Evolutionary conservation across 2,797 vertebrate species (phyloP).

Genomic region (Xenopus petersii): DNA sequence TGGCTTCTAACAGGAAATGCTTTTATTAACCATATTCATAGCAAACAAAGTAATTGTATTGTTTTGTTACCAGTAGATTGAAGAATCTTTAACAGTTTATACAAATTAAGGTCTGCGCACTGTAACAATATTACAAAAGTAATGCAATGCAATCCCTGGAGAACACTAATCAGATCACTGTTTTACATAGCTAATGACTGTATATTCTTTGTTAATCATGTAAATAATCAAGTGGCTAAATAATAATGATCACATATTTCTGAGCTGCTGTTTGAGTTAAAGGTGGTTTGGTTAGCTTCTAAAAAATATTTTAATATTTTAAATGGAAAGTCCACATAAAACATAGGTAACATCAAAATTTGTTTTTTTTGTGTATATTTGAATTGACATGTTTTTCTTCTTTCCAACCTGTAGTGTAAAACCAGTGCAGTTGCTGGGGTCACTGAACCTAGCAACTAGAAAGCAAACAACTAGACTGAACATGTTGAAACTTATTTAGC

Average conservation of each 20-base stretch:
- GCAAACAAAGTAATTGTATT: not conserved
- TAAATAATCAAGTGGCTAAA: constrained; percentile 14
- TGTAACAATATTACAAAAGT: not conserved
- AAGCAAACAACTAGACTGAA: too few species aligned
- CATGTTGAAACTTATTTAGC: too few species aligned
- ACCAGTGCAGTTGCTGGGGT: too few species aligned
- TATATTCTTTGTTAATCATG: not conserved
- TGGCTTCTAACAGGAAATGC: too few species aligned
- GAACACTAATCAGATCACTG: constrained; percentile 14
- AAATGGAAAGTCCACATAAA: too few species aligned
- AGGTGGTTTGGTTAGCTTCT: too few species aligned
- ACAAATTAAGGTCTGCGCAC: not conserved
- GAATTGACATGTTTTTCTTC: too few species aligned
- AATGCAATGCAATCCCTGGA: not conserved
- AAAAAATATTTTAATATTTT: too few species aligned
- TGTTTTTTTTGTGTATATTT: too few species aligned
- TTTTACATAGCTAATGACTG: constrained; percentile 17
- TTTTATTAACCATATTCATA: not conserved
- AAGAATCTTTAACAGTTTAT: constrained; percentile 2
- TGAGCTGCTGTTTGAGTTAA: not conserved
- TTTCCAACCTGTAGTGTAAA: too few species aligned
- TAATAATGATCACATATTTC: not conserved
- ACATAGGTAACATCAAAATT: too few species aligned
- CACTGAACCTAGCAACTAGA: too few species aligned
- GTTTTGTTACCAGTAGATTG: not conserved